Percentiles rank a stretch among this genome's conserved stretches.
Conservation (phyloP, 2,888 invertebrate genomes). For the Leptogaster cylindrica region DNA sequence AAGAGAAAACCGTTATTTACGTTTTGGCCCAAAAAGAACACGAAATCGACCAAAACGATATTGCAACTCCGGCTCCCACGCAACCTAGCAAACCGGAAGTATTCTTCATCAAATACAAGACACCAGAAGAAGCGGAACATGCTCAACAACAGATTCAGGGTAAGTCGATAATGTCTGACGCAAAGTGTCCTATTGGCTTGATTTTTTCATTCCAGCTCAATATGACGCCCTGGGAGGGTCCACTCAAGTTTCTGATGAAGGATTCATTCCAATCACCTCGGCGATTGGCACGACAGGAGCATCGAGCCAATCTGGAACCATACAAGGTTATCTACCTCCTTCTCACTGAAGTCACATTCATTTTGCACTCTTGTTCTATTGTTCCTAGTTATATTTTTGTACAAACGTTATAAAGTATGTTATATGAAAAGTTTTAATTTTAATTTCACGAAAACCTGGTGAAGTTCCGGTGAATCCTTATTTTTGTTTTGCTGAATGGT, state of each 20-base stretch:
- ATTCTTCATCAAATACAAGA: conserved; percentile 61
- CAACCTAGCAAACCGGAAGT: conserved; percentile 60
- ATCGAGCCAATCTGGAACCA: conserved; percentile 76
- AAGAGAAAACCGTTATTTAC: conserved; percentile 61
- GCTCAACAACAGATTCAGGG: conserved; percentile 59
- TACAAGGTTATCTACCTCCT: conserved; percentile 28
- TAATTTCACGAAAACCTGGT: no score
- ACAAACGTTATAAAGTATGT: conserved; percentile 51
- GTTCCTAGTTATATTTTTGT: conserved; percentile 30
- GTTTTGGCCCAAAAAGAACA: conserved; percentile 58
- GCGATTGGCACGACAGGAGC: conserved; percentile 62
- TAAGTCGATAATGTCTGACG: no score
- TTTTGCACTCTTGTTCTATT: not conserved
- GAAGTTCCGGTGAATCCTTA: no score
- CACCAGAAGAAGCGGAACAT: conserved; percentile 57
- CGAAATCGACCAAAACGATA: conserved; percentile 55
- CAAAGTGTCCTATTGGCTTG: no score
- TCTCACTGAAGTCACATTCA: conserved; percentile 1
- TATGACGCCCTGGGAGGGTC: conserved; percentile 44
- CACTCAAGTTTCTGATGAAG: conserved; percentile 43
- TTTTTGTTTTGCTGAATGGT: no score
- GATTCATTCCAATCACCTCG: conserved; percentile 41
- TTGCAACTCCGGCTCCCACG: conserved; percentile 57
- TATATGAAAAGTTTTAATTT: no score
- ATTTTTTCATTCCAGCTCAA: conserved; percentile 41